A percentile compares a stretch with the other conserved stretches of the same genome.
phyloP scores from a whole-genome alignment of 1,140 invertebrate species.

The Lepidurus arcticus region DNA sequence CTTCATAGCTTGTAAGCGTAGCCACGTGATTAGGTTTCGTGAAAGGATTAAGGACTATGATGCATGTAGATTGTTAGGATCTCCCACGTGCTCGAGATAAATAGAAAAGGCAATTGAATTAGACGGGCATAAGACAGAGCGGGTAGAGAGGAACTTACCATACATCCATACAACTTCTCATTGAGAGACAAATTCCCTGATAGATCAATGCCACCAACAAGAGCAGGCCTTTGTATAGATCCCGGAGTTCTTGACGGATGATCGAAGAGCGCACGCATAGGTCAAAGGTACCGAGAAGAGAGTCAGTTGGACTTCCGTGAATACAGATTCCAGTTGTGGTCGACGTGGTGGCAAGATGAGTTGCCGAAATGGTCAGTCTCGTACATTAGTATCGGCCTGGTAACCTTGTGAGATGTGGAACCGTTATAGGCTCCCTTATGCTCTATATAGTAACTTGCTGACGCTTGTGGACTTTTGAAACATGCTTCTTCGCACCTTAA shows the following conservation, averaged over 20 bases:
- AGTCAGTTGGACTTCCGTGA: not conserved
- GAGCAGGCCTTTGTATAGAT: not conserved
- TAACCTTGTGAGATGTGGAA: not conserved
- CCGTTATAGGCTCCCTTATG: not conserved
- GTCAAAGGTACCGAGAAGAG: not conserved
- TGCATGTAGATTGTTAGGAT: not conserved
- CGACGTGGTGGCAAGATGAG: not conserved
- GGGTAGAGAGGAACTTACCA: not conserved
- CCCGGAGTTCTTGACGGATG: conserved; percentile 4
- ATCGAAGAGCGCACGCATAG: not conserved
- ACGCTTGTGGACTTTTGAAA: not conserved
- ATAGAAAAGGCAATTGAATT: not conserved
- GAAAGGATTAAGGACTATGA: not conserved
- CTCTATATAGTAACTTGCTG: not conserved
- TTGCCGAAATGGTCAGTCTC: not conserved
- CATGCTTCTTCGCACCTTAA: not conserved
- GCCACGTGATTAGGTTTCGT: not conserved
- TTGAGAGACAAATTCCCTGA: not conserved
- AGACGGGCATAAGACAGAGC: not conserved
- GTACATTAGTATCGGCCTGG: not conserved
- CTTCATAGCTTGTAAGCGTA: not conserved
- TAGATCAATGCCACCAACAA: not conserved
- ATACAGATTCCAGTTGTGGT: not conserved
- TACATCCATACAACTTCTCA: not conserved
- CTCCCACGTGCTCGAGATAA: not conserved